Evolutionary conservation across 2,797 vertebrate genomes (phyloP).

Genomic region (Enteromius trimaculatus): DNA sequence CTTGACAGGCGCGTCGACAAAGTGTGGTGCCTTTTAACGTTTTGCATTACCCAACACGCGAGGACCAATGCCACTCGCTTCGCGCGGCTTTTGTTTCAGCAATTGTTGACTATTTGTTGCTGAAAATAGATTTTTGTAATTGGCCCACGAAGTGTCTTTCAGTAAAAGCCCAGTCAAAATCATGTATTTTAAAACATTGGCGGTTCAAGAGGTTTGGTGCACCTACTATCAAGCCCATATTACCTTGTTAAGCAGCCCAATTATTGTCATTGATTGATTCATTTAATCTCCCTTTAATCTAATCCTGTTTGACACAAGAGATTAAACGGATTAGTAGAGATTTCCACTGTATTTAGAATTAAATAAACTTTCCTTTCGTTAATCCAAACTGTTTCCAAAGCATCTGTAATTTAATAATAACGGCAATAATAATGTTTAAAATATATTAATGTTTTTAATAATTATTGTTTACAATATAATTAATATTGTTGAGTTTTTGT

Average conservation of each 20-base stretch:
- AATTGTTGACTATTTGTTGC: constrained; percentile 10
- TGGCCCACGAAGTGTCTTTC: neutral
- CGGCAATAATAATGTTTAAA: neutral
- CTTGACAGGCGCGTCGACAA: constrained; percentile 50
- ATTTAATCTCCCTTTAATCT: constrained; percentile 68
- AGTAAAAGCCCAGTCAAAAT: neutral
- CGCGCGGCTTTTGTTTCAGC: constrained; percentile 27
- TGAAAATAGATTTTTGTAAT: neutral
- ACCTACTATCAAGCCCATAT: constrained; percentile 15
- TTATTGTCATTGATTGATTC: constrained; percentile 65
- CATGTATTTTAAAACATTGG: neutral
- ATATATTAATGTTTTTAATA: neutral
- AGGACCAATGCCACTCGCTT: constrained; percentile 16
- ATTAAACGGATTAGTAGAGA: constrained; percentile 75
- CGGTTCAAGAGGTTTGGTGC: neutral
- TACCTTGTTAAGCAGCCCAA: constrained; percentile 55
- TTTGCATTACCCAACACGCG: constrained; percentile 26
- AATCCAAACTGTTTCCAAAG: neutral
- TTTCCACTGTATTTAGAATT: constrained; percentile 45
- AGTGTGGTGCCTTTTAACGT: constrained; percentile 50
- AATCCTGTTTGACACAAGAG: constrained; percentile 70
- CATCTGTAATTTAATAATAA: neutral
- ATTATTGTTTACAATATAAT: neutral
- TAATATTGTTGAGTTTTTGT: neutral
- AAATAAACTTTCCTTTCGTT: constrained; percentile 29